Conservation (phyloP, 2,113 vertebrate species). For the Cercocebus atys region DNA sequence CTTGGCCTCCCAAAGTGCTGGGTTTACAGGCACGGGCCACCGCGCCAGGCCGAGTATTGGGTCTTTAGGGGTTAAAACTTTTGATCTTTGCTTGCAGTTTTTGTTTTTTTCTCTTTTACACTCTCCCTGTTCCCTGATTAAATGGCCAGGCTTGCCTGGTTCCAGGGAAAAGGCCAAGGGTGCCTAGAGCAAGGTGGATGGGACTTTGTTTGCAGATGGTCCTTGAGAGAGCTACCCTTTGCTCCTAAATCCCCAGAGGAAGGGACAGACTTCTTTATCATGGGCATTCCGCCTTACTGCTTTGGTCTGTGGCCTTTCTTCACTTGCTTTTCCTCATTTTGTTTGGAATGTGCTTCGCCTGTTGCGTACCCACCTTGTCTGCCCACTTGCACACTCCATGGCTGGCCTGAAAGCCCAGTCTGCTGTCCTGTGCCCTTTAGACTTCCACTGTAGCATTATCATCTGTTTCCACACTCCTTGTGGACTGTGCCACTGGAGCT, state of each 20-base stretch:
- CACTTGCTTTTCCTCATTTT: neutral
- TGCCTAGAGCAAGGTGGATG: neutral
- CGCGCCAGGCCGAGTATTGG: too few species aligned
- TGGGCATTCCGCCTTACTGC: neutral
- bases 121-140: neutral
- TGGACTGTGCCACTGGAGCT: neutral
- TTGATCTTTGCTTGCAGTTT: neutral
- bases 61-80: neutral
- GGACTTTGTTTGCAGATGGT: neutral
- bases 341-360: neutral
- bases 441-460: rapidly evolving
- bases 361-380: neutral
- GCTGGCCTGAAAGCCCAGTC: neutral
- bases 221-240: too few species aligned
- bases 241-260: neutral
- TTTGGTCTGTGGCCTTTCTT: neutral
- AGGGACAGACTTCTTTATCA: neutral
- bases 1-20: too few species aligned
- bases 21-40: too few species aligned
- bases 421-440: neutral
- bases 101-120: neutral
- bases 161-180: neutral
- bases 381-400: neutral
- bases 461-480: neutral
- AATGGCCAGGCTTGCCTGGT: neutral